Conservation (phyloP, 2,888 invertebrate species). For the Cerastis leucographa region DNA sequence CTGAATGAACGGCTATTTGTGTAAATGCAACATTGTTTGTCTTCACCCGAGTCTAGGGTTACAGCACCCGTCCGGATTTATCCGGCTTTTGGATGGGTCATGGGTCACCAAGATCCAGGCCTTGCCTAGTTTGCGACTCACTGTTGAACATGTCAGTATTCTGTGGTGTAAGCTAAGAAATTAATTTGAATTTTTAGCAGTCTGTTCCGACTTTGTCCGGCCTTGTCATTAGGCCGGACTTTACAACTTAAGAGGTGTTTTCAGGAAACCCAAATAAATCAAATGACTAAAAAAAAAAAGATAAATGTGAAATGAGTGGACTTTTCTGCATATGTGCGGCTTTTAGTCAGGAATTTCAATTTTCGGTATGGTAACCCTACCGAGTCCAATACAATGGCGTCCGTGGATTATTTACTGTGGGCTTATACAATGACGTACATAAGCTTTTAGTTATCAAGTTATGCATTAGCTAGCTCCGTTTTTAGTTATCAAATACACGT, state of each 20-base stretch:
- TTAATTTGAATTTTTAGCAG: no score
- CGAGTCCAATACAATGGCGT: conserved; percentile 41
- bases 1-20: conserved; percentile 58
- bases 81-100: background rate
- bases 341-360: background rate
- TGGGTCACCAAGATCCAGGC: no score
- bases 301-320: background rate
- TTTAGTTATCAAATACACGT: conserved; percentile 75
- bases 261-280: background rate
- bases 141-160: no score
- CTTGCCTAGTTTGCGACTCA: no score
- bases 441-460: conserved; percentile 85
- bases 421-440: conserved; percentile 70
- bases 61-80: background rate
- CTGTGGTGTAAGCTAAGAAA: no score
- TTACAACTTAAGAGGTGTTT: background rate
- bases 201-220: background rate
- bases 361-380: background rate
- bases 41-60: conserved; percentile 22
- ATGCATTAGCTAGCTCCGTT: conserved; percentile 76
- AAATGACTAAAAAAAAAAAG: background rate
- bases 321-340: background rate
- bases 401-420: conserved; percentile 50
- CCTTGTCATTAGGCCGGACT: background rate
- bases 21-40: conserved; percentile 59